These are phyloP conservation scores for Tichodroma muraria DNA, from an alignment of 2,113 vertebrate genomes.

Conservation along the genomic window DNA sequence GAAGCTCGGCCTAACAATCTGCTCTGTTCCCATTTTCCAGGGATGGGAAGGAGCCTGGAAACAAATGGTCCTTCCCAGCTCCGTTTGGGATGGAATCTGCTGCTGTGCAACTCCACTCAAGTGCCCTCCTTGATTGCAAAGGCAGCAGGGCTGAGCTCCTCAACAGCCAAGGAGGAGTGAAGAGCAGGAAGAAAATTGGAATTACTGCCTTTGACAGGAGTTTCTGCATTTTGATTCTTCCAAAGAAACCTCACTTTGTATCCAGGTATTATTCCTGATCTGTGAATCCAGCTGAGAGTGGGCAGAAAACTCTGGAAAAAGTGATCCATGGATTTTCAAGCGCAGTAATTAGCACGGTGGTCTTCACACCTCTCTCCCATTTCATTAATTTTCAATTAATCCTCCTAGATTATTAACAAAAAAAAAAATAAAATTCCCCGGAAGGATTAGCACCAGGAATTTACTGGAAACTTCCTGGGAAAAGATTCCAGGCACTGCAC, in stretches of 20 bases:
- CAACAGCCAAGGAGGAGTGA: background rate
- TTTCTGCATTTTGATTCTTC: background rate
- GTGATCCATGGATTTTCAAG: background rate
- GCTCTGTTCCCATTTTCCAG: background rate
- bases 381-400: background rate
- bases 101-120: background rate
- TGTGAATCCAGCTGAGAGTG: background rate
- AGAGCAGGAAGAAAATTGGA: background rate
- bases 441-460: background rate
- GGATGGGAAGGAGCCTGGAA: background rate
- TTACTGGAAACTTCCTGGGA: background rate
- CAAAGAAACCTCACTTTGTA: background rate
- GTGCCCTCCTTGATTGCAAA: background rate
- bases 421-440: background rate
- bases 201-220: background rate
- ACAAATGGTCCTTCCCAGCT: background rate
- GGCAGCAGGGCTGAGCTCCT: background rate
- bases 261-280: accelerated
- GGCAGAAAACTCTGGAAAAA: background rate
- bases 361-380: background rate
- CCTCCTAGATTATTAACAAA: background rate
- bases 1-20: constrained; percentile 1
- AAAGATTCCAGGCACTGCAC: background rate
- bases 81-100: background rate
- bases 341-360: background rate